Conservation (phyloP, 2,113 vertebrate species). For the Probosciger aterrimus region DNA sequence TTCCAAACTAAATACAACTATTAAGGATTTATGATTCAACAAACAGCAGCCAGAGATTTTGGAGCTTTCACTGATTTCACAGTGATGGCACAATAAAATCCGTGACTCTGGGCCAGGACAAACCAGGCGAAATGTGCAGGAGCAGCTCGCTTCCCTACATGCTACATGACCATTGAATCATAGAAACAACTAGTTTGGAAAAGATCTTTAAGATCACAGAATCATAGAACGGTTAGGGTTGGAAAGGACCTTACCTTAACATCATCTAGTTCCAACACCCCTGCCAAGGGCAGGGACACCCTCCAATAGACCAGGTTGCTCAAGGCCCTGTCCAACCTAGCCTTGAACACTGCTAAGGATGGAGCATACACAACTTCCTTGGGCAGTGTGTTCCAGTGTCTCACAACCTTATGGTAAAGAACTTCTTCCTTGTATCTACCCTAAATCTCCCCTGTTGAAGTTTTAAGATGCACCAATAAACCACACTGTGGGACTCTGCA, state of each 20-base stretch:
- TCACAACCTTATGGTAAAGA: neutral
- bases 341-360: neutral
- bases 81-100: neutral
- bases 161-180: neutral
- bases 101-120: accelerated
- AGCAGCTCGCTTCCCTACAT: neutral
- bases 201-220: neutral
- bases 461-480: neutral
- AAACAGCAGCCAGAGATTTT: neutral
- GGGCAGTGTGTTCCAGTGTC: neutral
- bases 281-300: neutral
- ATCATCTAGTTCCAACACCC: neutral
- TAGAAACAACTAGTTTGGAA: neutral
- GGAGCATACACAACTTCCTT: neutral
- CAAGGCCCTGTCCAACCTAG: neutral
- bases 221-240: neutral
- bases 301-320: neutral
- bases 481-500: neutral
- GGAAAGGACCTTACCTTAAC: neutral
- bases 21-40: neutral
- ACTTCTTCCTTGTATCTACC: neutral
- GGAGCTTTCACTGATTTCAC: neutral
- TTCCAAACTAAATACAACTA: neutral
- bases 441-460: neutral
- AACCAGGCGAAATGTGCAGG: neutral